Base-by-base conservation (phyloP, 1,140 invertebrate species). In the Micrasema longulum region DNA sequence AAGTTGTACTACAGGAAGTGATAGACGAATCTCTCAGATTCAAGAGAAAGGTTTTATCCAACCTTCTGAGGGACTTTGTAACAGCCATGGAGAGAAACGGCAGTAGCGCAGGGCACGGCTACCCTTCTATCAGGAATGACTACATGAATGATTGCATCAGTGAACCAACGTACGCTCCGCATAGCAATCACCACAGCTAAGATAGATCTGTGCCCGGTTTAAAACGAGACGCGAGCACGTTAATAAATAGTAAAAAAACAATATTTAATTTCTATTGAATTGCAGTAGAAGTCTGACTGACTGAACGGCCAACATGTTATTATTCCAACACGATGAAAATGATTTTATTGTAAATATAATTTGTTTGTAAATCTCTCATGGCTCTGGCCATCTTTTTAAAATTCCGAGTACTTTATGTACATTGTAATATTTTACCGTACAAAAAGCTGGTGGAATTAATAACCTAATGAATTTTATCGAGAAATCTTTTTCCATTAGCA, bases 1-100 rank as follows among this genome's bases (percentile, higher is more conserved):
- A 87, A 63, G 84, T 85, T 68, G 86, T 92, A 80, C 80, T 92
- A 71, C 84, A 87, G 73, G 89, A 90, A 60, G 85, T 92, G 31
- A 91, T 91, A 75, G 84, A 87, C 66, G 91, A 93, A 82, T 91
- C 91, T 12, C 78, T 88, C 60, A 83, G 92, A 67, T 93, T 93
- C 80, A 93, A 93, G 80, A 83, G 91, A 73, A 88, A 88, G 79
- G 83, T 83, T 20, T 82, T 92, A 9, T 88, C 89, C 41, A 84
- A 87, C 73, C 79, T 88, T 16, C 79, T 89, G 23, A 85, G 87
- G 78, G 82, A 87, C 71, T 86, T 86, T 66, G 69, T 82, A 52
- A 76, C 75, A n/a, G 80, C 80, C 26, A 77, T 85, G 69, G 84
- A 85, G 73, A 84, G 80, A 74, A 85, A 85, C 71, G 84, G 84